Percentiles rank a stretch among this genome's conserved stretches.
These are phyloP conservation scores for Dinocampus coccinellae DNA, from an alignment of 2,888 invertebrate species.

Conservation along the genomic window DNA sequence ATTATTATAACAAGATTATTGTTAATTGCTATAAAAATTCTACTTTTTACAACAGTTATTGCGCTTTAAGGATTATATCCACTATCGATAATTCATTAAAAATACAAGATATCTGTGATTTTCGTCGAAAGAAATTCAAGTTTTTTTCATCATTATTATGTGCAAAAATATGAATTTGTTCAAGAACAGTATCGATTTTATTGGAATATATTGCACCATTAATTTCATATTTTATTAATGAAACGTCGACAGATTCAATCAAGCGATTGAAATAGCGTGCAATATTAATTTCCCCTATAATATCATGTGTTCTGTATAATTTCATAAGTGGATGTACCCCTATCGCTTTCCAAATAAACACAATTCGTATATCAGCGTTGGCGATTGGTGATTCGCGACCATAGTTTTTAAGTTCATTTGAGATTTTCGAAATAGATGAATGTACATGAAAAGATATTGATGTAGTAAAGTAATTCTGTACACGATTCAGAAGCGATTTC, in stretches of 20 bases:
- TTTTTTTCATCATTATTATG: conserved; percentile 42
- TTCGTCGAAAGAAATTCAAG: conserved; percentile 38
- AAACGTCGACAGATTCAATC: conserved; percentile 53
- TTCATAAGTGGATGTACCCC: conserved; percentile 57
- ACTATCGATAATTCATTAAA: conserved; percentile 56
- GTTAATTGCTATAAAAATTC: not conserved
- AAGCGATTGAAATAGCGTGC: conserved; percentile 64
- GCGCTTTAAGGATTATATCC: conserved; percentile 55
- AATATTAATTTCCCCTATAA: conserved; percentile 64
- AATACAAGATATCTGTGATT: conserved; percentile 48
- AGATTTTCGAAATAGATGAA: conserved; percentile 53
- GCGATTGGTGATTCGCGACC: conserved; percentile 42
- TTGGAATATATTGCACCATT: conserved; percentile 56
- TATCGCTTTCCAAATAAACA: conserved; percentile 61
- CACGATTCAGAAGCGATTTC: conserved; percentile 53
- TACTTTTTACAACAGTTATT: not conserved
- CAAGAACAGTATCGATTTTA: conserved; percentile 58
- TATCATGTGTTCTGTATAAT: conserved; percentile 46
- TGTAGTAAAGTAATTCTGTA: conserved; percentile 49
- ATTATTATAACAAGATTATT: too few species aligned
- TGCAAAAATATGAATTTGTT: conserved; percentile 52
- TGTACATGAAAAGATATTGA: conserved; percentile 55
- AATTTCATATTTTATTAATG: conserved; percentile 60
- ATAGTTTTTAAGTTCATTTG: conserved; percentile 48
- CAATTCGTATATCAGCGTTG: conserved; percentile 47